Evolutionary conservation across 35 echinoderm and acorn worm genomes (phyloP), one percentile per base, ranked within the genome.

Genomic region (Stichopus chloronotus): DNA sequence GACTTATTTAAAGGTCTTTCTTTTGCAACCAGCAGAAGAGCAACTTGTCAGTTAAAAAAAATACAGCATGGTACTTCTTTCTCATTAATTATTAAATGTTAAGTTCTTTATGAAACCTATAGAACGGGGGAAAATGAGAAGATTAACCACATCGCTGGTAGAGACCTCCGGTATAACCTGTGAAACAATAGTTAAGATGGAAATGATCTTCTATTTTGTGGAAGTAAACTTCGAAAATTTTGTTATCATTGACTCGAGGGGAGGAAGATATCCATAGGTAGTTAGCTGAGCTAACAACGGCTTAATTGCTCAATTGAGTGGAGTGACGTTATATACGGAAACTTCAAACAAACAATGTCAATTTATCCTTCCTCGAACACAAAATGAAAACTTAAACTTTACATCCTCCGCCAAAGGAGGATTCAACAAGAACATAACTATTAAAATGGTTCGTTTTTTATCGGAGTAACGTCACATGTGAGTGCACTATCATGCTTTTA

Each of bases 341-440:
- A 74, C 22, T 19, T 74, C 69, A 74, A 74, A 74, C 69, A 74
- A 74, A 74, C 69, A 74, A 14, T 74, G 69, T 74, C 69, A n/a
- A 19, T 16, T 74, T 74, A 74, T 14, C n/a, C 7, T 74, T 74
- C 69, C 69, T 74, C 69, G 22, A 74, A 20, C 22, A 20, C 22
- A 74, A 74, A 20, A 61, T 61, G 8, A 61, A 8, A 61, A 14
- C 14, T 61, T 61, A 61, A 8, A 10, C 14, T 14, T 7, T 16
- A 74, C 69, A 74, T 74, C 69, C 69, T 74, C 69, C 13, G 0
- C 13, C 17, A 74, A 74, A 14, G 22, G 61, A 65, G 61, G 9
- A 65, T 14, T 43, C 30, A 43, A 43, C 30, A 43, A 43, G 30
- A 43, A 43, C 30, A 43, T 43, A 1, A 3, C 30, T 43, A 43